A percentile compares a stretch with the other conserved stretches of the same genome.
These are phyloP conservation scores for Rhagologus leucostigma DNA, from an alignment of 2,113 vertebrate genomes.

Conservation along the genomic window DNA sequence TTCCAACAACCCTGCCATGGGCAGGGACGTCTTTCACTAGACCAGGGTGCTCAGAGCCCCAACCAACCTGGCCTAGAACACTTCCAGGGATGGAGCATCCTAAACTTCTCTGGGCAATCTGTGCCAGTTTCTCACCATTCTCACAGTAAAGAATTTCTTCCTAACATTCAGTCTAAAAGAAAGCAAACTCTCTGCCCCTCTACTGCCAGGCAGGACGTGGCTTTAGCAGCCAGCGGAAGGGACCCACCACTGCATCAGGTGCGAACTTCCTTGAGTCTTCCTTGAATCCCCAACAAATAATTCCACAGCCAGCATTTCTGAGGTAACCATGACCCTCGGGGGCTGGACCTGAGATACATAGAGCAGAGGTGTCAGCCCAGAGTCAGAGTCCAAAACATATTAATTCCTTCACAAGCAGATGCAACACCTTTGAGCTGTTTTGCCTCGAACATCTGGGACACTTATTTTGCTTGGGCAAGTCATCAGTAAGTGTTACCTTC, in stretches of 20 bases:
- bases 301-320: neutral
- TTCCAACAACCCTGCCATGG: neutral
- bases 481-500: neutral
- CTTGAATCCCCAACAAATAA: neutral
- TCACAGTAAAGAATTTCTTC: neutral
- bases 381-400: neutral
- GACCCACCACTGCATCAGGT: neutral
- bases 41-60: neutral
- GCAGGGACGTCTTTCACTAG: neutral
- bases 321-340: neutral
- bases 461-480: neutral
- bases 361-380: neutral
- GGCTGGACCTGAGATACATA: neutral
- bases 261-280: neutral
- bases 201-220: rapidly evolving
- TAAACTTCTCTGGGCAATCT: neutral
- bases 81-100: neutral
- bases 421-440: neutral
- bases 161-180: neutral
- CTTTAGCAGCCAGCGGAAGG: neutral
- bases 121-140: neutral
- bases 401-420: neutral
- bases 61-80: neutral
- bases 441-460: neutral
- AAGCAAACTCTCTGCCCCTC: neutral